Evolutionary conservation across 1,140 invertebrate genomes (phyloP), one percentile per base, ranked within the genome.

Genomic region (Papilio polytes): DNA sequence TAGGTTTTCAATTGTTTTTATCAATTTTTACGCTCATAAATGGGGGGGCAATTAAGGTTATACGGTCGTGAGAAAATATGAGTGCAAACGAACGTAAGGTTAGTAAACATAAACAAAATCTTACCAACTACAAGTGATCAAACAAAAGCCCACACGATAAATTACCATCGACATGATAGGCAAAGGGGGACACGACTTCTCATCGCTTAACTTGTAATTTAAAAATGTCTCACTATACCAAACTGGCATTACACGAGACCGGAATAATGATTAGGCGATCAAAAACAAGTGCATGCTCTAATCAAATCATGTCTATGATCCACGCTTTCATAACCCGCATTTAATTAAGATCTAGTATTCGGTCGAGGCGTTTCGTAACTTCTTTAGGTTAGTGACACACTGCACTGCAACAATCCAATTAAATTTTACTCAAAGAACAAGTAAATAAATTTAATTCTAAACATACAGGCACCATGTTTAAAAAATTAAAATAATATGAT

Each of bases 211-310:
- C 77, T 56, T 41, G 77, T 78, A 63, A 59, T 63, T 63, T 78
- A 63, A 78, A 78, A 78, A 59, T 63, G 77, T 78, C 77, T 59
- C 77, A 78, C 56, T 66, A 44, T n/a, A 78, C 77, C 77, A 78
- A 78, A 63, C 77, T 78, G 56, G 77, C 74, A 76, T 76, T 76
- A 76, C 74, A 76, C 74, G 74, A 76, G 74, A 12, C 31, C 77
- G 46, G 77, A 78, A 78, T 78, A 78, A 78, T 78, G 77, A 78
- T 78, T 78, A 63, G 77, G 56, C 56, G 77, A 78, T 78, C 77
- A 63, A 41, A 78, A 78, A 78, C 77, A 78, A 78, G 77, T 78
- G 77, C 77, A 78, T 78, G 77, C 53, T 78, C 77, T 78, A 78
- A 78, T 78, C 77, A 63, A 78, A 78, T 78, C 77, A 63, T 63